A percentile compares a stretch with the other conserved stretches of the same genome.
Conservation (phyloP, 1,140 invertebrate species). For the Phymastichus coffea region DNA sequence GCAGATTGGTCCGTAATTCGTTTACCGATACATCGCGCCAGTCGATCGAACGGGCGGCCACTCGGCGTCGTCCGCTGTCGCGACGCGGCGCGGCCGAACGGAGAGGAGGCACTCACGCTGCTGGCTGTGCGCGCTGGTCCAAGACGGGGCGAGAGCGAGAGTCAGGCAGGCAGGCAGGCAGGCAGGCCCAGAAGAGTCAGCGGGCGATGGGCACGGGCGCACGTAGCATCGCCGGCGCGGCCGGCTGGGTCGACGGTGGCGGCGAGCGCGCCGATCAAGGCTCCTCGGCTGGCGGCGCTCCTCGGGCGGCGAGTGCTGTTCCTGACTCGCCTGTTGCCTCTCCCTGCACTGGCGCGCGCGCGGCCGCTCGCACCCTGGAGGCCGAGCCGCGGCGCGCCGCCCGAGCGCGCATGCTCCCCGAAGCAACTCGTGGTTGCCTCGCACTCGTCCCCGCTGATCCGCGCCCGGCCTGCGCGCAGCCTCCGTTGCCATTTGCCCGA, state of each 20-base stretch:
- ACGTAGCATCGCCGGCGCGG: neutral
- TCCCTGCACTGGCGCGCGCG: conserved; percentile 43
- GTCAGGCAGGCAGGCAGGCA: neutral
- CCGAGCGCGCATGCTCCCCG: conserved; percentile 18
- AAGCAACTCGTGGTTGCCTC: no score
- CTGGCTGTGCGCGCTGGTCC: neutral
- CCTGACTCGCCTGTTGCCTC: conserved; percentile 45
- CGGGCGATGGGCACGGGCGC: neutral
- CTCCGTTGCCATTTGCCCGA: conserved; percentile 19
- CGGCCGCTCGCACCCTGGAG: conserved; percentile 40
- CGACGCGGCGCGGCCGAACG: no score
- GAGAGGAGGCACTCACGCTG: conserved; percentile 1
- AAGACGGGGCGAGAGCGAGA: neutral
- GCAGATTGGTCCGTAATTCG: conserved; percentile 58
- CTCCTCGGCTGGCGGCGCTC: conserved; percentile 35
- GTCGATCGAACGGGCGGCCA: neutral
- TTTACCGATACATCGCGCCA: conserved; percentile 47
- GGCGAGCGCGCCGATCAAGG: conserved; percentile 26
- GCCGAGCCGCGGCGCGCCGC: conserved; percentile 38
- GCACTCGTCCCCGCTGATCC: conserved; percentile 43
- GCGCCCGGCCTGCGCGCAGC: conserved; percentile 21
- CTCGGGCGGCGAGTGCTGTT: conserved; percentile 43
- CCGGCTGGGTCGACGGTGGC: conserved; percentile 24
- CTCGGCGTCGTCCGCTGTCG: no score
- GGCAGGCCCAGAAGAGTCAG: neutral